These are phyloP conservation scores for Lepetodrilus schrolli DNA, from an alignment of 2,888 invertebrate species.

Conservation along the genomic window DNA sequence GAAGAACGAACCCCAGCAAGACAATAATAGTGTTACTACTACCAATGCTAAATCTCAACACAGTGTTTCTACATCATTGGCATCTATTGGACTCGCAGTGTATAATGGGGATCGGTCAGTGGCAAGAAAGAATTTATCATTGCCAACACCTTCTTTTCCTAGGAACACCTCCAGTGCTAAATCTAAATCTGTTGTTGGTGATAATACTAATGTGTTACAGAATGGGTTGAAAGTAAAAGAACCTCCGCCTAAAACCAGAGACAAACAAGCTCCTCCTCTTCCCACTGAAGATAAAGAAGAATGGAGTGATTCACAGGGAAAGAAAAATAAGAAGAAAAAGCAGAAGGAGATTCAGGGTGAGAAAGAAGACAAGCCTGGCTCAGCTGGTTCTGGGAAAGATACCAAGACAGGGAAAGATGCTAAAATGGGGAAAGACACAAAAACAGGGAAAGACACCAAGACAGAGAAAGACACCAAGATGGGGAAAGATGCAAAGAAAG, in stretches of 20 bases:
- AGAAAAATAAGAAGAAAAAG: constrained; percentile 68
- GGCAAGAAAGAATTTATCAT: too few species aligned
- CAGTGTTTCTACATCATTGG: neutral
- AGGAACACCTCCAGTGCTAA: neutral
- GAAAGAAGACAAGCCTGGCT: constrained; percentile 29
- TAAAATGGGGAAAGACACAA: too few species aligned
- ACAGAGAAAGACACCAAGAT: constrained; percentile 29
- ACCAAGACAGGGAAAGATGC: constrained; percentile 25
- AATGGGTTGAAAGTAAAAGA: too few species aligned
- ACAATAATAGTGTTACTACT: too few species aligned
- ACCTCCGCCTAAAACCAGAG: neutral
- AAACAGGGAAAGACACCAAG: constrained; percentile 33
- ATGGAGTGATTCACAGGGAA: constrained; percentile 37
- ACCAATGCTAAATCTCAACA: neutral
- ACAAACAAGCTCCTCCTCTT: constrained; percentile 28
- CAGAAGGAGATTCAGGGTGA: constrained; percentile 57
- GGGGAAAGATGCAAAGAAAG: neutral
- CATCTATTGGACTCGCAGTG: constrained; percentile 17
- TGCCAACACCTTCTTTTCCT: constrained; percentile 34
- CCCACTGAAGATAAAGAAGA: constrained; percentile 24
- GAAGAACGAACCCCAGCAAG: constrained; percentile 13
- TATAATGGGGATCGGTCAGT: too few species aligned
- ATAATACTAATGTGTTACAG: constrained; percentile 31
- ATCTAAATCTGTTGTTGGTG: constrained; percentile 28
- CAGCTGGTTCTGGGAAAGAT: constrained; percentile 32